phyloP scores from a whole-genome alignment of 1,140 invertebrate genomes.

The Phenacoccus solenopsis region DNA sequence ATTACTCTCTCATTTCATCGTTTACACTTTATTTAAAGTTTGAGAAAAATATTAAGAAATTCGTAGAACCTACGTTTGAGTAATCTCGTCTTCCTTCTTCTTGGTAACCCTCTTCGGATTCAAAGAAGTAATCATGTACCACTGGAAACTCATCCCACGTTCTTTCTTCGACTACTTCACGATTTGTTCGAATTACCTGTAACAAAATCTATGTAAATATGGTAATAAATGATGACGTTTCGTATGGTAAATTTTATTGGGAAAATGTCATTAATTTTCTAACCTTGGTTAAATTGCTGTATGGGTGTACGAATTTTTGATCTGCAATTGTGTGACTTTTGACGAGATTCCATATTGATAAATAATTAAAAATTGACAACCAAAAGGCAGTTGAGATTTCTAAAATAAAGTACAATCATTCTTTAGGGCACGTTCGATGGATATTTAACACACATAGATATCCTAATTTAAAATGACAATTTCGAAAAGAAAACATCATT shows the following conservation, averaged over 20 bases:
- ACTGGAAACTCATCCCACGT: conserved; percentile 6
- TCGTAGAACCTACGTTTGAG: not conserved
- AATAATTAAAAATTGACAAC: not conserved
- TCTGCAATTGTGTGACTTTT: not conserved
- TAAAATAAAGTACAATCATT: not conserved
- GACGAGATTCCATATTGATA: not conserved
- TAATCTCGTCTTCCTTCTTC: conserved; percentile 5
- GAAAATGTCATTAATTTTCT: too few species aligned
- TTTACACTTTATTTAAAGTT: too few species aligned
- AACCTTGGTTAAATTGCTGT: not conserved
- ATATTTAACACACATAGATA: too few species aligned
- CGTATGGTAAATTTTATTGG: not conserved
- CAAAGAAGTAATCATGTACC: not conserved
- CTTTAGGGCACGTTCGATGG: too few species aligned
- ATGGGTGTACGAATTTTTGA: not conserved
- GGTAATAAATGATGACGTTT: not conserved
- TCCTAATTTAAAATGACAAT: too few species aligned
- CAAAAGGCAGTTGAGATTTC: not conserved
- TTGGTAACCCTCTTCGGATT: not conserved
- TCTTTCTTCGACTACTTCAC: not conserved
- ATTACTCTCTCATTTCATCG: too few species aligned
- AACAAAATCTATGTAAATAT: not conserved
- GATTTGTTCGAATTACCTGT: not conserved
- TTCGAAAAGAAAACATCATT: too few species aligned
- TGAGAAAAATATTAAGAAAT: too few species aligned